Evolutionary conservation across 2,888 invertebrate species (phyloP), one percentile per base, ranked within the genome.

Genomic region (Nemoura dubitans): DNA sequence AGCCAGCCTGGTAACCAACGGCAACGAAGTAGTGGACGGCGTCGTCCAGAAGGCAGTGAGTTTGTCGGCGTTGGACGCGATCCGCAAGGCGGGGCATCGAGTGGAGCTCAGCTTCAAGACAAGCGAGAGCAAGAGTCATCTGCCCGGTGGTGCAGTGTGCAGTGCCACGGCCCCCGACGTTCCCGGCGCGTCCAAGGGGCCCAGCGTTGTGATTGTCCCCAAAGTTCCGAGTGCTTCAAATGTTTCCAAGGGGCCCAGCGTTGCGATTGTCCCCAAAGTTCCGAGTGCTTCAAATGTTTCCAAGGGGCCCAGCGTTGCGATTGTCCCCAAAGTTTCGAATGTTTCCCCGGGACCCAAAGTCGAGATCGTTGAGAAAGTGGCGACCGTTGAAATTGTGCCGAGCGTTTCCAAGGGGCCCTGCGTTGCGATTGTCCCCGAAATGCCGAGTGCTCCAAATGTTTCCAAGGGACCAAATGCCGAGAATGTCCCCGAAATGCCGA

Each of bases 71-170:
- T 91, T 95, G 85, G 95, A 95, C 90, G 94, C 94, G 89, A 95
- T 95, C 89, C 93, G 95, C 43, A 94, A 94, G 90, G 95, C 95
- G 87, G 95, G 95, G n/a, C 93, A 93, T 86, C 93, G 94, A 26
- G 92, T 95, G 89, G 94, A 95, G 88, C 95, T 93, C 90, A 92
- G 93, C 87, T 95, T 95, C 86, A 21, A 86, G 36, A 27, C 82
- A 16, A 86, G 85, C 28, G 88, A 88, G 85, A 85, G 87, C 84
- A 89, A 89, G 86, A 88, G 89, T 42, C 89, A 89, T 87, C 88
- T 89, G 85, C 89, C 89, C 43, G 86, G 59, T 59, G 16, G 59
- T n/a, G 59, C 59, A 59, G 59, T 59, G 59, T 59, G 16, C 59
- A 59, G 21, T 7, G 21, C 59, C 59, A 7, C 59, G 10, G 59